These are phyloP conservation scores for Brachionus asplanchnoidis DNA, from an alignment of 1,140 invertebrate genomes.

Conservation along the genomic window DNA sequence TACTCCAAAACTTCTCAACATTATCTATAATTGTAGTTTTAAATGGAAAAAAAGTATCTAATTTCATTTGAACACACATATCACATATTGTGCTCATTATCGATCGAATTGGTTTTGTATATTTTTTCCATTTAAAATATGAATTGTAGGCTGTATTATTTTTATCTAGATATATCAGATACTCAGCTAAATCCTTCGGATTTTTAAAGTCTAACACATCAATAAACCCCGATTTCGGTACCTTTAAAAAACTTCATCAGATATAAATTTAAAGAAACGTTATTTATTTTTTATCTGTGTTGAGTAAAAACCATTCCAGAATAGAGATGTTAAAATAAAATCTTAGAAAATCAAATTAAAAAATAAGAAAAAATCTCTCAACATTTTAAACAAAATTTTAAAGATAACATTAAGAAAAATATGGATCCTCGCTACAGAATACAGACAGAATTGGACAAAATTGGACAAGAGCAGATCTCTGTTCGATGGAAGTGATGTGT, in stretches of 20 bases:
- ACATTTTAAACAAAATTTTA: too few species aligned
- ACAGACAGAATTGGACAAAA: too few species aligned
- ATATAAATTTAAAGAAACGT: not conserved
- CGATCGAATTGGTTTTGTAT: not conserved
- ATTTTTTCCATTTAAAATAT: slow-evolving; percentile 34
- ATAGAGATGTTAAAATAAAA: too few species aligned
- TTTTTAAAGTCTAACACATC: not conserved
- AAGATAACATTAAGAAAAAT: too few species aligned
- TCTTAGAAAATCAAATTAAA: too few species aligned
- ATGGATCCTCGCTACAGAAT: too few species aligned
- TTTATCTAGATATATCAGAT: not conserved
- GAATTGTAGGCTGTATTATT: slow-evolving; percentile 1
- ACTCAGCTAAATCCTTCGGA: not conserved
- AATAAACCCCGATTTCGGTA: not conserved
- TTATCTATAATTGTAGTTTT: not conserved
- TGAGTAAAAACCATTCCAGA: too few species aligned
- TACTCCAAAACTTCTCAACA: not conserved
- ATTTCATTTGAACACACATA: not conserved
- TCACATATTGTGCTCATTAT: not conserved
- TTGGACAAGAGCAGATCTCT: too few species aligned
- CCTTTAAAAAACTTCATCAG: not conserved
- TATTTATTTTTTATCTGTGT: too few species aligned
- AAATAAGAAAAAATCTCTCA: too few species aligned
- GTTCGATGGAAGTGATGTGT: too few species aligned
- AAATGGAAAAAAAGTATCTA: not conserved